Percentiles rank a stretch among this genome's conserved stretches.
phyloP scores from a whole-genome alignment of 2,888 invertebrate species.

The Parnassius apollo region DNA sequence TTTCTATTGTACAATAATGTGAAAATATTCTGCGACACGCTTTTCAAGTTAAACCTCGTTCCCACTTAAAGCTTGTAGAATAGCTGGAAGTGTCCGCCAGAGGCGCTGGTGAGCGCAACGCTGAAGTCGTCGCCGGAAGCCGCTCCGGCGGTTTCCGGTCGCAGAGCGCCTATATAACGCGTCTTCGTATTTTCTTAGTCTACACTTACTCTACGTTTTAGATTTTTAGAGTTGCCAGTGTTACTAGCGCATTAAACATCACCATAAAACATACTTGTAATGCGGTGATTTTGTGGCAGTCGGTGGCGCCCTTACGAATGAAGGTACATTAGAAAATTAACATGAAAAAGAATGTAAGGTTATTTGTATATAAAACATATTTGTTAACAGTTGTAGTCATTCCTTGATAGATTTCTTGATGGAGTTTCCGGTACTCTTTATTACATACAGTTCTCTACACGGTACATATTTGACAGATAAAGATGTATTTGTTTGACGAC shows the following conservation, averaged over 20 bases:
- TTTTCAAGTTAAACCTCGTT: slow-evolving; percentile 18
- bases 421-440: too few relatives aligned
- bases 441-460: too few relatives aligned
- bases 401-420: too few relatives aligned
- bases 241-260: neutral
- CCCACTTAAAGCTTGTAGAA: slow-evolving; percentile 37
- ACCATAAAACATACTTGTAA: neutral
- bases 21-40: slow-evolving; percentile 7
- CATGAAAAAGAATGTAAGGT: too few relatives aligned
- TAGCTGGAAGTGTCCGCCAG: slow-evolving; percentile 62
- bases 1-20: slow-evolving; percentile 1
- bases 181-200: slow-evolving; percentile 26
- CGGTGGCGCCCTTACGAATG: too few relatives aligned
- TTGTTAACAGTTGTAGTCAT: too few relatives aligned
- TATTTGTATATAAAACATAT: too few relatives aligned
- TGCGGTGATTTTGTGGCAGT: too few relatives aligned
- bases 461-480: too few relatives aligned
- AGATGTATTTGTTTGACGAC: too few relatives aligned
- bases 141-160: slow-evolving; percentile 73
- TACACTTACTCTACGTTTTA: slow-evolving; percentile 7
- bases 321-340: too few relatives aligned
- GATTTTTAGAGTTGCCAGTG: slow-evolving; percentile 7
- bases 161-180: slow-evolving; percentile 58
- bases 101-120: slow-evolving; percentile 75
- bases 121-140: slow-evolving; percentile 68